Percentiles rank a stretch among this genome's conserved stretches.
Conservation (phyloP, 2,797 vertebrate genomes). For the Masticophis lateralis region DNA sequence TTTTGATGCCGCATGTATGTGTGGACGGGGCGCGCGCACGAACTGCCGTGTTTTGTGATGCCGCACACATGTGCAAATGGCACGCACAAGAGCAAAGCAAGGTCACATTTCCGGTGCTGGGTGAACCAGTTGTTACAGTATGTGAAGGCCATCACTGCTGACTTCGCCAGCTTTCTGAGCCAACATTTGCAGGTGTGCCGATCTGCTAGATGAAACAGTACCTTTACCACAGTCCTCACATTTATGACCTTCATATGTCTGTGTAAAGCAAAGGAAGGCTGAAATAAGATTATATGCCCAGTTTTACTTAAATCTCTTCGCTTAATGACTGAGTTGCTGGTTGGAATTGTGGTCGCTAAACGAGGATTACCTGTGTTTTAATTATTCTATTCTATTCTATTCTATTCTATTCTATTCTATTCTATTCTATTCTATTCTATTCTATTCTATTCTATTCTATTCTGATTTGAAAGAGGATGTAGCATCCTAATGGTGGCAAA, state of each 20-base stretch:
- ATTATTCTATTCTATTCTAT: not conserved
- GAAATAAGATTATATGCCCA: not conserved
- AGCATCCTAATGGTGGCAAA: not conserved
- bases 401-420: too few species aligned
- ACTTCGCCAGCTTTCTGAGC: not conserved
- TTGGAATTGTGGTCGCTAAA: not conserved
- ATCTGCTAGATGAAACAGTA: not conserved
- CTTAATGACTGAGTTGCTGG: not conserved
- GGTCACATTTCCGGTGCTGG: too few species aligned
- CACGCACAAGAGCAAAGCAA: too few species aligned
- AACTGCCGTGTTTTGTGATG: too few species aligned
- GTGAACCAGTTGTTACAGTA: too few species aligned
- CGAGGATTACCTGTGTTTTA: not conserved
- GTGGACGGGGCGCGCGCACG: accelerated
- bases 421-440: too few species aligned
- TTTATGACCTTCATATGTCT: not conserved
- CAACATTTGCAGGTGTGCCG: not conserved
- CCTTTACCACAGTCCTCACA: not conserved
- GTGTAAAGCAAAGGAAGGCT: not conserved
- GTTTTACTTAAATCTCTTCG: not conserved
- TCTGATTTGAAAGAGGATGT: not conserved
- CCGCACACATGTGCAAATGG: too few species aligned
- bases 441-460: not conserved
- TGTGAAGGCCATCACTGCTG: not conserved
- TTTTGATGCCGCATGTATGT: too few species aligned